phyloP scores from a whole-genome alignment of 1,140 invertebrate genomes.

The Drosophila kurseongensis region DNA sequence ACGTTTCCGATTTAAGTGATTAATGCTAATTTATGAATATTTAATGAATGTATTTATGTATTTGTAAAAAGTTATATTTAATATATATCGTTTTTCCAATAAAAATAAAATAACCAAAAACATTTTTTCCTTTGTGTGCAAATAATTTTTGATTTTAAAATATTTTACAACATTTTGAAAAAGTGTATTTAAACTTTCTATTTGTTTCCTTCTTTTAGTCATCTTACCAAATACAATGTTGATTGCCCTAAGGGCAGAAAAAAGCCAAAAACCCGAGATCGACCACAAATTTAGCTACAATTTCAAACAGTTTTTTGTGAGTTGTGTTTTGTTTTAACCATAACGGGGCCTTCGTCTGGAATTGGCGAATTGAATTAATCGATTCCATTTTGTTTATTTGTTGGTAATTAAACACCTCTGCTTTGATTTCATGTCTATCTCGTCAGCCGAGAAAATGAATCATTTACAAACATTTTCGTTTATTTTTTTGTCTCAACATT shows the following conservation, averaged over 20 bases:
- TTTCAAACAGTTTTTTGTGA: constrained; percentile 64
- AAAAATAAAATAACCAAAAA: too few species aligned
- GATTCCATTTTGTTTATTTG: constrained; percentile 83
- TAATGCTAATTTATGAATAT: too few species aligned
- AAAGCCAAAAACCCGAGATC: constrained; percentile 22
- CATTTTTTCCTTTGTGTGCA: too few species aligned
- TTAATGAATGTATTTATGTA: too few species aligned
- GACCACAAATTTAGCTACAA: constrained; percentile 76
- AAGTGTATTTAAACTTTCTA: not conserved
- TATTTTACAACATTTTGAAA: too few species aligned
- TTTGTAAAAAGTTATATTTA: too few species aligned
- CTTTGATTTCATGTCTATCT: constrained; percentile 76
- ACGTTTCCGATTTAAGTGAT: too few species aligned
- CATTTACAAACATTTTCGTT: constrained; percentile 65
- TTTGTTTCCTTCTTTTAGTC: not conserved
- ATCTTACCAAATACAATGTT: constrained; percentile 18
- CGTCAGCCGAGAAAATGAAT: constrained; percentile 70
- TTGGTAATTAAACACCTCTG: constrained; percentile 83
- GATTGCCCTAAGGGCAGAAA: constrained; percentile 48
- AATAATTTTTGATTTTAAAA: too few species aligned
- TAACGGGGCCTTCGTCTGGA: constrained; percentile 72
- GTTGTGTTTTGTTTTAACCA: constrained; percentile 53
- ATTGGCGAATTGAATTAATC: constrained; percentile 83
- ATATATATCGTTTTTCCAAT: too few species aligned
- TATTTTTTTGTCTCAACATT: constrained; percentile 29